Evolutionary conservation across 23 tunicate species (phyloP), one percentile per base, ranked within the genome.

Genomic region (Trididemnum miniatum): DNA sequence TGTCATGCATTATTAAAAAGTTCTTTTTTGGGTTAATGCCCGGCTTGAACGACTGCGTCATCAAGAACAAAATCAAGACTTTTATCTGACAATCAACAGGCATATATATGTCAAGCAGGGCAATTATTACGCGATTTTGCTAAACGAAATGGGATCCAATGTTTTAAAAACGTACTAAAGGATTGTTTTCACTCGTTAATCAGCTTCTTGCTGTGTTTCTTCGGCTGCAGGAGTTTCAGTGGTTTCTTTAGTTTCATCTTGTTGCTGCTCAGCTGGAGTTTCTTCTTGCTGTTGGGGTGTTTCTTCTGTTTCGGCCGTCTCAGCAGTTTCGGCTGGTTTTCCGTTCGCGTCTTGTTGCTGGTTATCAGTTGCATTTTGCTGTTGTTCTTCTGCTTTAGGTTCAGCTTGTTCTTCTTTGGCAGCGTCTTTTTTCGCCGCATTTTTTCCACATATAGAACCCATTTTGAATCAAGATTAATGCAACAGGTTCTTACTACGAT

Each of bases 361-460:
- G 18, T 67, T 32, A 4, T 67, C 75, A 67, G 75, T 33, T 31
- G 77, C 80, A 30, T 84, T 59, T 75, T 63, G 80, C 30, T 82
- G 65, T 24, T 37, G 80, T 44, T 82, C 79, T 51, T 71, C 79
- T 23, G 50, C 69, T 35, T 71, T 31, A 30, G 31, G 28, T 1
- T 67, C 37, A n/a, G 76, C 63, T 26, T 37, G 34, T 71, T 51
- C 81, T 35, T 83, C 87, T 31, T 83, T 72, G 0, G 72, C 81
- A 1, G 72, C 90, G 65, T 78, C 83, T 51, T 78, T 59, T 59
- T 86, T 86, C 25, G 90, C 90, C 4, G 84, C 30, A 12, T 38
- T 51, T 71, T 86, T 86, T 15, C 90, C 90, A 71, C 90, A 86
- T 33, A 86, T 71, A 44, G 90, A 79, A 9, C 90, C 90, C 90